A percentile compares a stretch with the other conserved stretches of the same genome.
These are phyloP conservation scores for Tridacna crocea DNA, from an alignment of 2,888 invertebrate genomes.

Conservation along the genomic window DNA sequence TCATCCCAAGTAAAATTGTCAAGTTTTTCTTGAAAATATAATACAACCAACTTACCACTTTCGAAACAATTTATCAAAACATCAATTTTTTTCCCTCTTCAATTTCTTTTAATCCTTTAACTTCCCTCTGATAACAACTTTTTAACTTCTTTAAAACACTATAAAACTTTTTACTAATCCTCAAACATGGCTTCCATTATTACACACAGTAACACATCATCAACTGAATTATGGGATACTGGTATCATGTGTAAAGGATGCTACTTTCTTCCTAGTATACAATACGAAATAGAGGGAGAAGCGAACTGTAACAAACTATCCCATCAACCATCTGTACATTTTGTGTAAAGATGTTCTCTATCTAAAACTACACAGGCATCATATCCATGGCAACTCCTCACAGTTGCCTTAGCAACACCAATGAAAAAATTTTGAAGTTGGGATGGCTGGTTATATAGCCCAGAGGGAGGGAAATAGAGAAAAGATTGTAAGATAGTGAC, in stretches of 20 bases:
- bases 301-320: conserved; percentile 51
- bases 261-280: conserved; percentile 40
- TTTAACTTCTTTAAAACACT: conserved; percentile 5
- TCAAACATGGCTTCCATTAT: conserved; percentile 22
- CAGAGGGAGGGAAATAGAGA: conserved; percentile 34
- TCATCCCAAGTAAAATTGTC: too few species aligned
- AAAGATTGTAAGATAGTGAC: conserved; percentile 17
- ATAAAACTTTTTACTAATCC: conserved; percentile 29
- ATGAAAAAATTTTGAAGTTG: conserved; percentile 41
- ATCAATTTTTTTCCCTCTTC: background rate
- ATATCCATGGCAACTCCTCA: conserved; percentile 71
- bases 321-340: conserved; percentile 54
- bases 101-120: background rate
- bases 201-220: conserved; percentile 62
- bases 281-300: conserved; percentile 33
- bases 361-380: conserved; percentile 67
- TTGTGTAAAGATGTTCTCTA: conserved; percentile 55
- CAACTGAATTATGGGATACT: conserved; percentile 65
- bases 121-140: conserved; percentile 10
- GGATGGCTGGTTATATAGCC: conserved; percentile 48
- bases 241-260: conserved; percentile 28
- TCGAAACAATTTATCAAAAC: background rate
- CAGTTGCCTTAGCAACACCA: conserved; percentile 70
- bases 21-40: too few species aligned
- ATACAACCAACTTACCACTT: background rate